A percentile compares a stretch with the other conserved stretches of the same genome.
These are phyloP conservation scores for Telenomus remus DNA, from an alignment of 1,140 invertebrate genomes.

Conservation along the genomic window DNA sequence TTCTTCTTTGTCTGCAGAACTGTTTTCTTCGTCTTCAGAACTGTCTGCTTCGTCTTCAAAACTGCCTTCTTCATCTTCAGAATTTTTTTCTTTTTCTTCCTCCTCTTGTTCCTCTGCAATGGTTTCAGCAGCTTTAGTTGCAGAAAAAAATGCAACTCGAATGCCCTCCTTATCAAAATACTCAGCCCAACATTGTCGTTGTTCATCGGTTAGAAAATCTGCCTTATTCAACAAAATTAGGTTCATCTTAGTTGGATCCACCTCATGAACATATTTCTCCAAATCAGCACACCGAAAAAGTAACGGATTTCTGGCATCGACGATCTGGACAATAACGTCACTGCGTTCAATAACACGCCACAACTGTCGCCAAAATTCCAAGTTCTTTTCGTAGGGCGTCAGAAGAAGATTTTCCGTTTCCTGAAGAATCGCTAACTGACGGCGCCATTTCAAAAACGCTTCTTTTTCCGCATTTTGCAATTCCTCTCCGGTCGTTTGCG, in stretches of 20 bases:
- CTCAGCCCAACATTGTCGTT: constrained; percentile 89
- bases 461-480: constrained; percentile 86
- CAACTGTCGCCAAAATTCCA: constrained; percentile 98
- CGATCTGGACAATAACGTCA: constrained; percentile 95
- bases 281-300: constrained; percentile 95
- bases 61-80: constrained; percentile 45
- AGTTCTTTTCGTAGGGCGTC: constrained; percentile 98
- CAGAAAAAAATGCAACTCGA: constrained; percentile 90
- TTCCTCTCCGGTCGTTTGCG: constrained; percentile 84
- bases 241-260: constrained; percentile 85
- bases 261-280: constrained; percentile 94
- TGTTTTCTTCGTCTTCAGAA: background rate
- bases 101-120: constrained; percentile 52
- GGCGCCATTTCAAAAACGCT: constrained; percentile 92
- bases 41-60: background rate
- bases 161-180: constrained; percentile 87
- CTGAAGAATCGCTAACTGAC: constrained; percentile 86
- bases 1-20: constrained; percentile 1
- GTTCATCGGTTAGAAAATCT: constrained; percentile 90
- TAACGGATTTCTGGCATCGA: constrained; percentile 97
- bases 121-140: constrained; percentile 71
- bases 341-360: constrained; percentile 98
- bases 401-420: constrained; percentile 87
- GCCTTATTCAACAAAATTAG: constrained; percentile 96
- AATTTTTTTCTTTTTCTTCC: constrained; percentile 55